These are phyloP conservation scores for Lonchura striata DNA, from an alignment of 2,113 vertebrate species.

Conservation along the genomic window DNA sequence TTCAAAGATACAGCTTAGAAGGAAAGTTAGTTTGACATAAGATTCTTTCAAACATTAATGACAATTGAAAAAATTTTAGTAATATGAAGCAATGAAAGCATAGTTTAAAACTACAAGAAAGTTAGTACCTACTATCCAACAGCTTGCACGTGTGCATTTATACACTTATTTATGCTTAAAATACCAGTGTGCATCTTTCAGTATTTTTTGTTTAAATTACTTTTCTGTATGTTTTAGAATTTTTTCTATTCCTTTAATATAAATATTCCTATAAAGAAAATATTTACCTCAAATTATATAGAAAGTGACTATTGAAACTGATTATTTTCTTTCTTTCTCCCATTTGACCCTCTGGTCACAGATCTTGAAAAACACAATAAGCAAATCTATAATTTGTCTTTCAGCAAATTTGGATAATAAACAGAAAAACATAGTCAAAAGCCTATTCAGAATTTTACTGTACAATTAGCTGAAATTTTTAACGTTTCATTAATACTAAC, in stretches of 20 bases:
- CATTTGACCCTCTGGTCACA: neutral
- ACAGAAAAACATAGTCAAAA: neutral
- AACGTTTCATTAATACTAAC: neutral
- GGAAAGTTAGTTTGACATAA: neutral
- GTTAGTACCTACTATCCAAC: neutral
- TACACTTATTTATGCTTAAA: neutral
- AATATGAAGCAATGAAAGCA: neutral
- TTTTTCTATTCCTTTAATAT: neutral
- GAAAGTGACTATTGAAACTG: neutral
- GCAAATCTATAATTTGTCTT: neutral
- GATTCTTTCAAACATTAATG: neutral
- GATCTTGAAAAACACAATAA: neutral
- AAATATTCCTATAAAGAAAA: conserved; percentile 44
- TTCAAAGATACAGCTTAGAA: neutral
- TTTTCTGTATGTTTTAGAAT: conserved; percentile 16
- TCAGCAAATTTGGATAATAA: conserved; percentile 40
- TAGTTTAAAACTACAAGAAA: conserved; percentile 3
- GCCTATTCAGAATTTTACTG: neutral
- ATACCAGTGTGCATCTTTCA: neutral
- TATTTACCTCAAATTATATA: conserved; percentile 12
- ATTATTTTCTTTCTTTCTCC: neutral
- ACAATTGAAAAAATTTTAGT: neutral
- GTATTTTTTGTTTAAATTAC: neutral
- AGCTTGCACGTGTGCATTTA: neutral
- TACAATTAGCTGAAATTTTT: neutral